Evolutionary conservation across 2,888 invertebrate species (phyloP).

Genomic region (Megaustenia siamemsis): DNA sequence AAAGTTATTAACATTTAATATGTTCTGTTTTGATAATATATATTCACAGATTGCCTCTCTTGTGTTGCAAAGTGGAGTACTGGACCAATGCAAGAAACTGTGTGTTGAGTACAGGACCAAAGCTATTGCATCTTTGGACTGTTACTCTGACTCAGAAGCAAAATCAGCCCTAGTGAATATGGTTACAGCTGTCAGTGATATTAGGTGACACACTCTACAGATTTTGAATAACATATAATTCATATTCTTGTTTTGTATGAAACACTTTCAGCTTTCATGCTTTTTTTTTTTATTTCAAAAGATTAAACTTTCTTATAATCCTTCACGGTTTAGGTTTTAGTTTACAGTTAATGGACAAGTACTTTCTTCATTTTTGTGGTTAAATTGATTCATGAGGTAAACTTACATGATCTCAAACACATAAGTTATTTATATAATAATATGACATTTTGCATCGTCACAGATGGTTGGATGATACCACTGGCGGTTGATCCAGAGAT

Average conservation of each 20-base stretch:
- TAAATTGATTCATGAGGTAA: too few species aligned
- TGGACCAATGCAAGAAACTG: slow-evolving; percentile 70
- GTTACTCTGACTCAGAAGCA: slow-evolving; percentile 90
- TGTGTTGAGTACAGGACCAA: slow-evolving; percentile 73
- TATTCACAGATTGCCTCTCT: slow-evolving; percentile 64
- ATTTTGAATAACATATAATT: not conserved
- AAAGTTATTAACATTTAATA: not conserved
- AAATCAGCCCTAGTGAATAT: slow-evolving; percentile 91
- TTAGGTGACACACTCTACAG: slow-evolving; percentile 1
- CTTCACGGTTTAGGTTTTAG: too few species aligned
- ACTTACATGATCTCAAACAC: too few species aligned
- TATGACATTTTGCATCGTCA: too few species aligned
- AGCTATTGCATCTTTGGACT: slow-evolving; percentile 87
- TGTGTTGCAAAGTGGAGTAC: slow-evolving; percentile 59
- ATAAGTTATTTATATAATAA: too few species aligned
- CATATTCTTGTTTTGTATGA: not conserved
- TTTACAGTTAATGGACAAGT: too few species aligned
- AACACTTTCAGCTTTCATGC: too few species aligned
- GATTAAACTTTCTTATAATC: too few species aligned
- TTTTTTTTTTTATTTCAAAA: too few species aligned
- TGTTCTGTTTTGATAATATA: slow-evolving; percentile 7
- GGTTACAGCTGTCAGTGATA: slow-evolving; percentile 66
- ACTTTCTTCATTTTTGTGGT: too few species aligned
- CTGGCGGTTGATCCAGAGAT: too few species aligned
- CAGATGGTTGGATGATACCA: too few species aligned